Base-by-base conservation (phyloP, 2,888 invertebrate genomes). In the Zeuzera pyrina region DNA sequence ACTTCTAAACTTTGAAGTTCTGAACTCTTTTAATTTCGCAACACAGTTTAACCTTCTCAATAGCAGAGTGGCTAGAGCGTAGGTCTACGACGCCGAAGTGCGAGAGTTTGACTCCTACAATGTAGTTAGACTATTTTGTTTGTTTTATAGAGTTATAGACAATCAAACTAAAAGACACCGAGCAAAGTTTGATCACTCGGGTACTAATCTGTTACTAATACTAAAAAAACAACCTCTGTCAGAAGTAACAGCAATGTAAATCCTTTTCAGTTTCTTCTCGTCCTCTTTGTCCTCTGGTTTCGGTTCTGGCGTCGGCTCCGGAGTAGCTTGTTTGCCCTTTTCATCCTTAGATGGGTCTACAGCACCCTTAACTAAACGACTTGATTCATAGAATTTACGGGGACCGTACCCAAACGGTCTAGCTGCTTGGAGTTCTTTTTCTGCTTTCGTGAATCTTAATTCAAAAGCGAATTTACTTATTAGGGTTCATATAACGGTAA, bases 371-470 rank as follows among this genome's bases (percentile, higher is more conserved):
- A 71, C 55, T 26, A 81, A 47, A 0, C 63, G 67, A 1, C 67
- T 59, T 2, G 65, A 65, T 39, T 77, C 67, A 66, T 88, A 92
- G 63, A 93, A 93, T 34, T 88, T 88, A 3, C 78, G 81, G 12
- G 89, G 87, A 7, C 89, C 91, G 31, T 85, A 84, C 13, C 93
- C 93, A 58, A 90, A 92, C 0, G 91, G 87, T 10, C 89, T 77
- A 1, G 92, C 92, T 12, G 89, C 86, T 46, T 85, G 79, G 31
- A 93, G 68, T 36, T 93, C 92, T 30, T 88, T 79, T 58, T 93
- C 92, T 16, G 92, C 92, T 49, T 77, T 79, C 13, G 91, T 86
- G 61, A 90, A 93, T 57, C 93, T 93, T 28, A n/a, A n/a, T n/a
- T n/a, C n/a, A n/a, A n/a, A n/a, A n/a, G n/a, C n/a, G n/a, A n/a